Percentiles rank a stretch among this genome's conserved stretches.
These are phyloP conservation scores for Doryteuthis pealeii DNA, from an alignment of 1,140 invertebrate genomes.

Conservation along the genomic window DNA sequence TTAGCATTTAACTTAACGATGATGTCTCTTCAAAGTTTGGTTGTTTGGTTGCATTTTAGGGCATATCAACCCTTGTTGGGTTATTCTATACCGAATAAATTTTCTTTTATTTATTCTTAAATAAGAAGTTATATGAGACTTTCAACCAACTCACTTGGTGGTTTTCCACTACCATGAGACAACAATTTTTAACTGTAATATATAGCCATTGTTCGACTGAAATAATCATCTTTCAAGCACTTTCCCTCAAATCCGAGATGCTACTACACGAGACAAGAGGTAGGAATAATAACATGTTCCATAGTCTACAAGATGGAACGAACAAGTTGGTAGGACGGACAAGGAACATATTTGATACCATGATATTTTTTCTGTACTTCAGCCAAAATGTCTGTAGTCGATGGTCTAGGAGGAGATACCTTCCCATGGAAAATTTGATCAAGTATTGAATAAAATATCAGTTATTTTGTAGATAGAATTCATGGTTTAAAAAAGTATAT, in stretches of 20 bases:
- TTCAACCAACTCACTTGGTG: conserved; percentile 71
- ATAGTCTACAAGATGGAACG: conserved; percentile 95
- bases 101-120: too few relatives aligned
- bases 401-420: conserved; percentile 60
- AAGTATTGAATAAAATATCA: conserved; percentile 82
- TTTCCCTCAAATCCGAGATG: conserved; percentile 91
- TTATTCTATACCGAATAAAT: too few relatives aligned
- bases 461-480: too few relatives aligned
- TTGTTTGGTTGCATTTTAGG: too few relatives aligned
- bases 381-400: conserved; percentile 76
- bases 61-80: too few relatives aligned
- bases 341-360: conserved; percentile 79
- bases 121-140: too few relatives aligned
- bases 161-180: conserved; percentile 84
- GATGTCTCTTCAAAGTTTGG: too few relatives aligned
- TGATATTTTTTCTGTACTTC: conserved; percentile 83
- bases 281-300: conserved; percentile 99
- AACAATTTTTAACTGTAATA: conserved; percentile 77
- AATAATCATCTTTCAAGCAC: conserved; percentile 82
- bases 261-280: conserved; percentile 88
- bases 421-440: conserved; percentile 86
- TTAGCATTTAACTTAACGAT: too few relatives aligned
- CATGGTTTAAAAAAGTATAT: too few relatives aligned
- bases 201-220: conserved; percentile 72
- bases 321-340: too few relatives aligned